Evolutionary conservation across 1,140 invertebrate genomes (phyloP), one percentile per base, ranked within the genome.

Genomic region (Rhyzopertha dominica): DNA sequence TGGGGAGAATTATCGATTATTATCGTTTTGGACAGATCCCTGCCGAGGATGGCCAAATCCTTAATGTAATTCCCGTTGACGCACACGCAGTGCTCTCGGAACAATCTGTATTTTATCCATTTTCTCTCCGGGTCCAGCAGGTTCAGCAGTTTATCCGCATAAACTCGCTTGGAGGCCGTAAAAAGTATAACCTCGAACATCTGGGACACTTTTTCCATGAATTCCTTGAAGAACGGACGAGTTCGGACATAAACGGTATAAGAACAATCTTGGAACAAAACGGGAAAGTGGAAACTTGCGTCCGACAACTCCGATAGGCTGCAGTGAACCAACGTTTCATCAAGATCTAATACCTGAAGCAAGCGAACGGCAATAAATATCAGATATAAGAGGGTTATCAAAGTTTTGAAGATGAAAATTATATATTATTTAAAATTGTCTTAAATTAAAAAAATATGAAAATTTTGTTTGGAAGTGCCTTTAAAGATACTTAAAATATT

Each of bases 31-130:
- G 89, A 82, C 25, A 97, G 74, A 74, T 98, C 94, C 50, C 95
- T 75, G 17, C 93, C 92, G 10, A 97, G 74, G 54, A 97, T 95
- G 1, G 85, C 87, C 18, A 97, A 72, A 73, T 98, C 95, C 65
- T 98, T 97, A 38, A 98, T 93, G 64, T 97, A 97, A 72, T 96
- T 96, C 1, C 93, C 93, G 72, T 93, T 90, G 7, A 96, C 87
- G 62, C 89, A 90, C 0, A 96, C 83, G 68, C 94, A 98, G 61
- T 97, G 94, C 66, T 98, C 93, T 44, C 94, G 77, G 71, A 95
- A 98, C 36, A 98, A 70, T 37, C 94, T 75, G 59, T 81, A 95
- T 72, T 92, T 95, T 45, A 96, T 95, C 70, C 90, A 83, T 53
- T 84, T 83, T 31, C 92, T 74, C 7, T 86, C 77, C 0, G 94